Conservation (phyloP, 1,140 invertebrate genomes). For the Pseudomyrmex sp. region DNA sequence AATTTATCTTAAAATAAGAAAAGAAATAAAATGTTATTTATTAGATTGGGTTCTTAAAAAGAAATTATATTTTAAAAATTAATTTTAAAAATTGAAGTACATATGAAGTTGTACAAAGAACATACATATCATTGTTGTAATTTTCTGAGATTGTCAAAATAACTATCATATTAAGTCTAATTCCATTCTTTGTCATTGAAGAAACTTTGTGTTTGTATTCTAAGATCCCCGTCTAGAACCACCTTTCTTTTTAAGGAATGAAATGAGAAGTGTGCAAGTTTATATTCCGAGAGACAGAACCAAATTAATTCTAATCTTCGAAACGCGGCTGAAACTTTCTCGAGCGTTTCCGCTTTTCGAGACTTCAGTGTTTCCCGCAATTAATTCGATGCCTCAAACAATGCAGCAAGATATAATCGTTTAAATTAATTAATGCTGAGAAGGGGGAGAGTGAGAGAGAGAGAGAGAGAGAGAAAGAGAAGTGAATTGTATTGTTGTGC, state of each 20-base stretch:
- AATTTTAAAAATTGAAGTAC: neutral
- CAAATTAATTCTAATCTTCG: slow-evolving; percentile 1
- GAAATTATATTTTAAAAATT: neutral
- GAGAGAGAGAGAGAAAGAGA: slow-evolving; percentile 68
- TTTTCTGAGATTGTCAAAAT: too few relatives aligned
- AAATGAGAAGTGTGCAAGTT: neutral
- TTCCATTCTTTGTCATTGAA: neutral
- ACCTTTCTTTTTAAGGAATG: slow-evolving; percentile 7
- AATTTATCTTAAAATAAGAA: neutral
- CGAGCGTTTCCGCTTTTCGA: slow-evolving; percentile 36
- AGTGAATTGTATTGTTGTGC: slow-evolving; percentile 72
- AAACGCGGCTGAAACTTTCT: slow-evolving; percentile 48
- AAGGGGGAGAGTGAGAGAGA: slow-evolving; percentile 71
- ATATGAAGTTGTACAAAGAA: neutral
- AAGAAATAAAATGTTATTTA: neutral
- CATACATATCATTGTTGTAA: neutral
- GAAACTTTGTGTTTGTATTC: slow-evolving; percentile 8
- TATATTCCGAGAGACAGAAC: slow-evolving; percentile 3
- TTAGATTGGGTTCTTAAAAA: too few relatives aligned
- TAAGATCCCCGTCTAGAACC: neutral
- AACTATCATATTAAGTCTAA: neutral
- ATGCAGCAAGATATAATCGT: slow-evolving; percentile 79
- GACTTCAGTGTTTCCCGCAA: slow-evolving; percentile 71
- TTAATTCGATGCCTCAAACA: slow-evolving; percentile 82
- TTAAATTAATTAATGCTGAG: slow-evolving; percentile 81